These are phyloP conservation scores for roundworm (Caenorhabditis elegans) DNA, from an alignment of 1,140 invertebrate genomes.

Conservation along the genomic window DNA sequence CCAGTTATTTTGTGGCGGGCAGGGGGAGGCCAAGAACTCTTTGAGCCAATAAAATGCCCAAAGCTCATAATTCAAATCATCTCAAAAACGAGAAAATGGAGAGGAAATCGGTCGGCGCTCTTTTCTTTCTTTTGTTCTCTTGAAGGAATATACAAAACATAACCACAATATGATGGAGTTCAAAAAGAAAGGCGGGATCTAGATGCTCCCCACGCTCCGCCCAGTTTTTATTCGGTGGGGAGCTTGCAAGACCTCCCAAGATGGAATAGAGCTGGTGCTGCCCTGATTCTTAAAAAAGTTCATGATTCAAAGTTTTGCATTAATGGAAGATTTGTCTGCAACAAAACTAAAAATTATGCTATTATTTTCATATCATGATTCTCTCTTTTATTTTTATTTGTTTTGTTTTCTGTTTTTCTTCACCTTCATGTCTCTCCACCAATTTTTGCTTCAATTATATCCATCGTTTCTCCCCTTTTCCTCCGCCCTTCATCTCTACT, in stretches of 20 bases:
- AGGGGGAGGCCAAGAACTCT: neutral
- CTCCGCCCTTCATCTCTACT: neutral
- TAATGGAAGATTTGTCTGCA: no score
- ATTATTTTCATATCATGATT: no score
- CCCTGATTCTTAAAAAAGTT: no score
- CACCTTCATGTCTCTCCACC: neutral
- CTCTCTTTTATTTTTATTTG: neutral
- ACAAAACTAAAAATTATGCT: no score
- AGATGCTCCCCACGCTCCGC: neutral
- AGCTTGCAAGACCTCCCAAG: no score
- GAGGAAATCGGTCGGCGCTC: neutral
- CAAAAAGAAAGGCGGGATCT: neutral
- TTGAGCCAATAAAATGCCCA: neutral
- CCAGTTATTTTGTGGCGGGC: neutral
- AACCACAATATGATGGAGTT: no score
- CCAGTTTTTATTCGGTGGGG: neutral
- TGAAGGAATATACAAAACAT: no score
- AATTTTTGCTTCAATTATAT: conserved; percentile 12
- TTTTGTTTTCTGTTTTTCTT: neutral
- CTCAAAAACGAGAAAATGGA: neutral
- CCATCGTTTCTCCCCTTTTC: neutral
- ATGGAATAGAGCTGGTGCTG: no score
- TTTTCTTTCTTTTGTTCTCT: neutral
- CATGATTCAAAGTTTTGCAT: no score
- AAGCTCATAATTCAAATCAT: conserved; percentile 32